Evolutionary conservation across 2,797 vertebrate species (phyloP).

Genomic region (Selene dorsalis): DNA sequence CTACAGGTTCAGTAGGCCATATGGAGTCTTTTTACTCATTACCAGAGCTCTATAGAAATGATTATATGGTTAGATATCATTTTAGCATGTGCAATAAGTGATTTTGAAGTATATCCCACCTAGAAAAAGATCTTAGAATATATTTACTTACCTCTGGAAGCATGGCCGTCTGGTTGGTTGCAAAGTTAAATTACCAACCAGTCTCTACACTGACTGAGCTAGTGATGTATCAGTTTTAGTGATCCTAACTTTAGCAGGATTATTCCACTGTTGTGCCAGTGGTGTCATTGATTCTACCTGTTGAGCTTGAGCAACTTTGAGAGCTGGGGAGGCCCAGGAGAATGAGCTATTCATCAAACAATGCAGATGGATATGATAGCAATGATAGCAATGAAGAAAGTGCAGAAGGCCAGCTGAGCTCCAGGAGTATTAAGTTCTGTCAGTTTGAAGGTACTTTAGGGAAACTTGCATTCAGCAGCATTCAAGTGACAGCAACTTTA

Average conservation of each 20-base stretch:
- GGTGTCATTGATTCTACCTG: slow-evolving; percentile 70
- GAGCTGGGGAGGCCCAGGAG: slow-evolving; percentile 24
- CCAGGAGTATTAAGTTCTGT: slow-evolving; percentile 42
- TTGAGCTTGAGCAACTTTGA: slow-evolving; percentile 66
- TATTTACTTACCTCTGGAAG: slow-evolving; percentile 57
- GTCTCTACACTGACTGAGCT: slow-evolving; percentile 59
- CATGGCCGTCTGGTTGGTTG: slow-evolving; percentile 72
- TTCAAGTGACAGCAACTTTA: slow-evolving; percentile 63
- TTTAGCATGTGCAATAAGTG: slow-evolving; percentile 15
- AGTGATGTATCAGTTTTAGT: slow-evolving; percentile 60
- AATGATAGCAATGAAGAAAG: slow-evolving; percentile 51
- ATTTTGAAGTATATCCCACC: slow-evolving; percentile 5
- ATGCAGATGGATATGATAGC: slow-evolving; percentile 41
- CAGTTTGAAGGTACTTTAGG: slow-evolving; percentile 57
- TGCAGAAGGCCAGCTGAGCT: slow-evolving; percentile 55
- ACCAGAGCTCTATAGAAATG: slow-evolving; percentile 30
- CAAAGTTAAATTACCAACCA: slow-evolving; percentile 66
- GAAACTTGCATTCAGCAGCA: slow-evolving; percentile 63
- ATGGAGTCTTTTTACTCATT: slow-evolving; percentile 56
- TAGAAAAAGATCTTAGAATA: slow-evolving; percentile 22
- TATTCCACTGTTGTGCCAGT: slow-evolving; percentile 25
- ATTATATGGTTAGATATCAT: slow-evolving; percentile 43
- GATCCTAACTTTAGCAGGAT: slow-evolving; percentile 26
- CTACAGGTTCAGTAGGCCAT: slow-evolving; percentile 62
- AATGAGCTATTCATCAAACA: slow-evolving; percentile 35